Conservation (phyloP, 2,797 vertebrate species). For the Graptemys geographica region DNA sequence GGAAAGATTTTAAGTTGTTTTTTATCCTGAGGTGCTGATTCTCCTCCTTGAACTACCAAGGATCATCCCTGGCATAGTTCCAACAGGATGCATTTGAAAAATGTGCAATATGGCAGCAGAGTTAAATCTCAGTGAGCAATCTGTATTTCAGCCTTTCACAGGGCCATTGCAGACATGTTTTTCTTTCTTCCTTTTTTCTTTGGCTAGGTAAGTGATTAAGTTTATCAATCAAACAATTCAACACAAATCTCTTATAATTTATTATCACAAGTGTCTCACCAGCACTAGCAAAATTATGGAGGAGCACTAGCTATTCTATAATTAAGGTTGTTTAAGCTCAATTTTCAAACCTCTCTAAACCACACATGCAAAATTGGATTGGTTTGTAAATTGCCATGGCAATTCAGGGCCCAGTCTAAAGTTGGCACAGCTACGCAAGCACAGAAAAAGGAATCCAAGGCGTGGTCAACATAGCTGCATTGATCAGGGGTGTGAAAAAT, state of each 20-base stretch:
- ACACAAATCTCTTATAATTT: neutral
- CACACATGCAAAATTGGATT: neutral
- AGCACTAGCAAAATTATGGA: constrained; percentile 37
- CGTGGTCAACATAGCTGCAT: neutral
- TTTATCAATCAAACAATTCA: constrained; percentile 12
- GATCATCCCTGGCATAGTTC: neutral
- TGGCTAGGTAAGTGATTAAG: constrained; percentile 1
- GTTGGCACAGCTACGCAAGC: neutral
- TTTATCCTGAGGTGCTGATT: neutral
- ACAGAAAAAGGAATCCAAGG: neutral
- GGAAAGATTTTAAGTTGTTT: neutral
- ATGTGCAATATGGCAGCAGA: neutral
- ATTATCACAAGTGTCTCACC: neutral
- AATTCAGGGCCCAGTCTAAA: neutral
- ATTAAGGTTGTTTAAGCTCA: neutral
- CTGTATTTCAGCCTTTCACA: neutral
- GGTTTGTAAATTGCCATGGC: neutral
- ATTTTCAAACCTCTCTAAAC: constrained; percentile 15
- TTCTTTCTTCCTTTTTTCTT: constrained; percentile 34
- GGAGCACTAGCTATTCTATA: neutral
- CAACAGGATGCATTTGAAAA: neutral
- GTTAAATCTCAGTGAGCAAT: neutral
- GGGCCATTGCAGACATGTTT: neutral
- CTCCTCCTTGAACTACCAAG: neutral
- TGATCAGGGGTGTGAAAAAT: neutral